Conservation (phyloP, 2,797 vertebrate genomes). For the Peromyscus attwateri region DNA sequence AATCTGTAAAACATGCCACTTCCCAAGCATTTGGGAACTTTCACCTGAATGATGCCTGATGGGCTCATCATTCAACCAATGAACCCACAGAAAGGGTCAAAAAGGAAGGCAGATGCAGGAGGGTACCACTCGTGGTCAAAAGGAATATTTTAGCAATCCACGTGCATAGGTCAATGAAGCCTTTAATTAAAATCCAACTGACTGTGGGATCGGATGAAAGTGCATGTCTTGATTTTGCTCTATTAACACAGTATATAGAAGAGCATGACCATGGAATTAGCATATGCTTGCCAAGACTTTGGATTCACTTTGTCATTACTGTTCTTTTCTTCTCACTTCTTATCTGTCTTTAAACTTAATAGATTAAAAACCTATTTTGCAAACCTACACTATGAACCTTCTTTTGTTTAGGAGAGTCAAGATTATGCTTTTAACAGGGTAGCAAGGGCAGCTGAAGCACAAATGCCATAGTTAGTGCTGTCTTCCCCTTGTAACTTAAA, state of each 20-base stretch:
- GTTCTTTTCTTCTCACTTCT: neutral
- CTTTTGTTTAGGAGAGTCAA: conserved; percentile 1
- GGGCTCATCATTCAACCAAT: neutral
- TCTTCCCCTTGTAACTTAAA: neutral
- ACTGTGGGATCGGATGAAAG: neutral
- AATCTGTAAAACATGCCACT: neutral
- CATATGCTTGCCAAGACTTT: no score
- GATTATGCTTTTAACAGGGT: neutral
- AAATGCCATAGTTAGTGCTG: neutral
- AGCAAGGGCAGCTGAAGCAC: neutral
- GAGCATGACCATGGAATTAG: neutral
- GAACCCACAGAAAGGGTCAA: neutral
- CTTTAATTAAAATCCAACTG: neutral
- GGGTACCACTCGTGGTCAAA: neutral
- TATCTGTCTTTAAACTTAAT: neutral
- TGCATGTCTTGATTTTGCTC: neutral
- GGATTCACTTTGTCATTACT: neutral
- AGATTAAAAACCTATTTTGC: neutral
- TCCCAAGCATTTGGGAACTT: neutral
- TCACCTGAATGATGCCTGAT: neutral
- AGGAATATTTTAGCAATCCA: neutral
- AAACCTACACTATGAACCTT: neutral
- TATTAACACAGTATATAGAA: neutral
- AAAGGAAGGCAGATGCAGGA: neutral
- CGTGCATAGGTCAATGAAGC: neutral